phyloP scores from a whole-genome alignment of 53 echinoderm and acorn worm genomes.

The Holothuria leucospilota region DNA sequence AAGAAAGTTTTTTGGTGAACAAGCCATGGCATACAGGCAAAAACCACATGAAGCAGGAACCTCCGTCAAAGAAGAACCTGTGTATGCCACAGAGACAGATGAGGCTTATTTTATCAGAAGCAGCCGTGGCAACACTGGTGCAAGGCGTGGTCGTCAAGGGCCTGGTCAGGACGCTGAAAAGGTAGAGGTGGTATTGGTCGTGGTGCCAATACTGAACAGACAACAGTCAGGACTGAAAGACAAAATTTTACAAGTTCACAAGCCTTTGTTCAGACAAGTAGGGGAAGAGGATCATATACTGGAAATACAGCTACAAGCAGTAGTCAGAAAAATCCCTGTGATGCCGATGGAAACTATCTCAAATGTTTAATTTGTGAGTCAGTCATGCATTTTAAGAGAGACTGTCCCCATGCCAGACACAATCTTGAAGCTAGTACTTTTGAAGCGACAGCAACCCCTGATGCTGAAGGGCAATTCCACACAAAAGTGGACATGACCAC shows the following conservation, averaged over 20 bases:
- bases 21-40: constrained; percentile 21
- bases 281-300: neutral
- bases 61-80: constrained; percentile 7
- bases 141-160: no score
- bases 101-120: neutral
- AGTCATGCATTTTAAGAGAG: no score
- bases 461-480: no score
- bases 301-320: neutral
- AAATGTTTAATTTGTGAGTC: no score
- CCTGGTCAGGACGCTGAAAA: no score
- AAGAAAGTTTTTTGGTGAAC: constrained; percentile 56
- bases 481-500: no score
- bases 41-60: neutral
- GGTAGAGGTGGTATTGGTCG: no score
- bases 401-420: no score
- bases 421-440: no score
- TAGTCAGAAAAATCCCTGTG: neutral
- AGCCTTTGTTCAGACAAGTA: neutral
- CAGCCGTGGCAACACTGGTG: neutral
- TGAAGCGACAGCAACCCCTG: no score
- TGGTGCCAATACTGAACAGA: no score
- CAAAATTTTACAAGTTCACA: neutral
- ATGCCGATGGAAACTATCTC: neutral
- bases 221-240: no score
- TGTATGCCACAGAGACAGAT: constrained; percentile 21